Conservation (phyloP, 2,888 invertebrate species). For the Tetropium fuscum region DNA sequence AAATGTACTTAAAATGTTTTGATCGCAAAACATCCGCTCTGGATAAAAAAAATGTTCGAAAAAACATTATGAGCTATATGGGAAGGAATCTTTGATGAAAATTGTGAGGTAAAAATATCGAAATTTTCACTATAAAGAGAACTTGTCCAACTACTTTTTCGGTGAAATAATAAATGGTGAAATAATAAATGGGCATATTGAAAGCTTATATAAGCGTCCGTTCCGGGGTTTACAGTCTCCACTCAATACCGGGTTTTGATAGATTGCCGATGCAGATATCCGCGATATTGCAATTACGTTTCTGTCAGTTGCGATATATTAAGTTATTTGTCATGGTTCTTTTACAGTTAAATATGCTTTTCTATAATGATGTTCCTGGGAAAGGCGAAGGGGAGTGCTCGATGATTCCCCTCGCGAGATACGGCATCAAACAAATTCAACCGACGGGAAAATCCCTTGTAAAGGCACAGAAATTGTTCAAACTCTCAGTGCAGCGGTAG, state of each 20-base stretch:
- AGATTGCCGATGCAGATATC: not conserved
- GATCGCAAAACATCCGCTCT: too few species aligned
- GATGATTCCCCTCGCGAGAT: slow-evolving; percentile 1
- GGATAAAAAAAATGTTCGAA: too few species aligned
- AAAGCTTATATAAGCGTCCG: too few species aligned
- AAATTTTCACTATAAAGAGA: too few species aligned
- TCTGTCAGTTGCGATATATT: not conserved
- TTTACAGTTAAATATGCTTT: slow-evolving; percentile 7
- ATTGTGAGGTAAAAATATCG: too few species aligned
- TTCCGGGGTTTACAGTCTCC: too few species aligned
- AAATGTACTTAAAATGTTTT: too few species aligned
- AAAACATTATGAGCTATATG: too few species aligned
- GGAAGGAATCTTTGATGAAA: too few species aligned
- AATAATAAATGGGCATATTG: too few species aligned
- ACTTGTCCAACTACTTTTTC: too few species aligned
- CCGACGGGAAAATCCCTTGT: slow-evolving; percentile 18
- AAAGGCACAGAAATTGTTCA: slow-evolving; percentile 4
- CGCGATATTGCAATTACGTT: not conserved
- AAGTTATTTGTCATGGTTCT: not conserved
- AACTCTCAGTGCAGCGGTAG: slow-evolving; percentile 6
- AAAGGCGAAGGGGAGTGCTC: not conserved
- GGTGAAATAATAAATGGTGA: too few species aligned
- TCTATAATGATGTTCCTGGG: slow-evolving; percentile 3
- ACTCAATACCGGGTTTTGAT: not conserved
- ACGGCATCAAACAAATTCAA: slow-evolving; percentile 9